Evolutionary conservation across 2,797 vertebrate species (phyloP).

Genomic region (Pteronotus mesoamericanus): DNA sequence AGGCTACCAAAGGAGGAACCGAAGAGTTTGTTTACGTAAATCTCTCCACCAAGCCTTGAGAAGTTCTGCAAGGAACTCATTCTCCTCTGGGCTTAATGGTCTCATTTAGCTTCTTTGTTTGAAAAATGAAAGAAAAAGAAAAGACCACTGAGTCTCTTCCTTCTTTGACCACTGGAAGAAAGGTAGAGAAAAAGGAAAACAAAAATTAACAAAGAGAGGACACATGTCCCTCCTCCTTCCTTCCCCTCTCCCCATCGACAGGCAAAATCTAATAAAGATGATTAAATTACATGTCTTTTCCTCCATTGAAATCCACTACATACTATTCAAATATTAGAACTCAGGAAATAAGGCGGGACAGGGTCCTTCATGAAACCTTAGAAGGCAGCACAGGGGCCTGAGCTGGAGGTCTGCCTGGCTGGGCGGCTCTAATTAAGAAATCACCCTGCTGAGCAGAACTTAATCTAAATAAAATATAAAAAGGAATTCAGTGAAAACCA

Average conservation of each 20-base stretch:
- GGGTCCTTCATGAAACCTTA: conserved; percentile 92
- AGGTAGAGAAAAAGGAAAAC: conserved; percentile 56
- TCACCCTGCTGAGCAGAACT: conserved; percentile 86
- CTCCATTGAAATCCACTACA: conserved; percentile 82
- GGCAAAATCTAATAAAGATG: conserved; percentile 87
- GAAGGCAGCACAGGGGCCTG: conserved; percentile 87
- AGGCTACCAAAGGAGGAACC: background rate
- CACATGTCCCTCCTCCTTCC: conserved; percentile 63
- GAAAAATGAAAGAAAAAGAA: background rate
- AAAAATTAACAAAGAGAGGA: conserved; percentile 72
- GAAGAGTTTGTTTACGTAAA: background rate
- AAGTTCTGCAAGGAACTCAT: background rate
- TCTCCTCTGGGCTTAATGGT: background rate
- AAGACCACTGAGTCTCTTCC: conserved; percentile 8
- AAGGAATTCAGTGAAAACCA: conserved; percentile 74
- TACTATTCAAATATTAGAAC: conserved; percentile 84
- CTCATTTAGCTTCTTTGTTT: conserved; percentile 11
- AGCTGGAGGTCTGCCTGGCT: conserved; percentile 84
- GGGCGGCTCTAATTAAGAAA: conserved; percentile 87
- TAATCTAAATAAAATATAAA: conserved; percentile 84
- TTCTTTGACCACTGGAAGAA: conserved; percentile 55
- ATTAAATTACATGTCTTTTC: conserved; percentile 87
- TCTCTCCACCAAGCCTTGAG: background rate
- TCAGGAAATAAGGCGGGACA: conserved; percentile 92
- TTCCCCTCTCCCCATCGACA: conserved; percentile 65